These are phyloP conservation scores for Ophion obscuratus DNA, from an alignment of 2,888 invertebrate genomes.

Conservation along the genomic window DNA sequence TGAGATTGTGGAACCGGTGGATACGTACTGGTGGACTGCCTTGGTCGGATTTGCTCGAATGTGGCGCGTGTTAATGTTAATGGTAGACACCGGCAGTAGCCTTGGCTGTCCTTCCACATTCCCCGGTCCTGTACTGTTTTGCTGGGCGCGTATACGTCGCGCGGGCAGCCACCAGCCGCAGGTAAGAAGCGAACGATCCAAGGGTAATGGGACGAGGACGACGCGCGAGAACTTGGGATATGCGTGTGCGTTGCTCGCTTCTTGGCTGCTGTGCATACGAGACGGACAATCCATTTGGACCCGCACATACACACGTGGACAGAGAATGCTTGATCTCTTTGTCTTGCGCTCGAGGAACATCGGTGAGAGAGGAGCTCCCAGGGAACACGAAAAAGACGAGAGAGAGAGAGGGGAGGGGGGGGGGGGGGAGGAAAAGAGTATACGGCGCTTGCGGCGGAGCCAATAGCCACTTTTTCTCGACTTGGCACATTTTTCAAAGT, in stretches of 20 bases:
- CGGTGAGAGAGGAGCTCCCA: constrained; percentile 10
- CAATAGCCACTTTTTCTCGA: constrained; percentile 79
- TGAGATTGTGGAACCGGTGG: not conserved
- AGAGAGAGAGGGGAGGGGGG: constrained; percentile 11
- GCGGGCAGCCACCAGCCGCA: constrained; percentile 71
- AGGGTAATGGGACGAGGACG: constrained; percentile 74
- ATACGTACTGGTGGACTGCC: constrained; percentile 37
- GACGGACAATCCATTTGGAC: constrained; percentile 8
- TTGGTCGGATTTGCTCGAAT: constrained; percentile 42
- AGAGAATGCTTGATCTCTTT: constrained; percentile 43
- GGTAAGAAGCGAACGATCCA: constrained; percentile 77
- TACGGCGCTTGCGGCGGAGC: constrained; percentile 77
- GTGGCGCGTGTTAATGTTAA: constrained; percentile 79
- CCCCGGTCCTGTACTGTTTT: constrained; percentile 81
- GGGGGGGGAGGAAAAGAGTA: constrained; percentile 40
- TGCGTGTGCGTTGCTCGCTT: constrained; percentile 38
- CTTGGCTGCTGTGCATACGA: not conserved
- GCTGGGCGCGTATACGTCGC: constrained; percentile 70
- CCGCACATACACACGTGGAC: not conserved
- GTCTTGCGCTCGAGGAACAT: constrained; percentile 37
- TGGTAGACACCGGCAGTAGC: constrained; percentile 75
- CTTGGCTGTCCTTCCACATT: constrained; percentile 80
- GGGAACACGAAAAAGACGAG: constrained; percentile 11
- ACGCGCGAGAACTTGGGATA: constrained; percentile 24
- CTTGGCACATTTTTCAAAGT: constrained; percentile 82